phyloP scores from a whole-genome alignment of 2,797 vertebrate genomes.

The Psittacula echo region DNA sequence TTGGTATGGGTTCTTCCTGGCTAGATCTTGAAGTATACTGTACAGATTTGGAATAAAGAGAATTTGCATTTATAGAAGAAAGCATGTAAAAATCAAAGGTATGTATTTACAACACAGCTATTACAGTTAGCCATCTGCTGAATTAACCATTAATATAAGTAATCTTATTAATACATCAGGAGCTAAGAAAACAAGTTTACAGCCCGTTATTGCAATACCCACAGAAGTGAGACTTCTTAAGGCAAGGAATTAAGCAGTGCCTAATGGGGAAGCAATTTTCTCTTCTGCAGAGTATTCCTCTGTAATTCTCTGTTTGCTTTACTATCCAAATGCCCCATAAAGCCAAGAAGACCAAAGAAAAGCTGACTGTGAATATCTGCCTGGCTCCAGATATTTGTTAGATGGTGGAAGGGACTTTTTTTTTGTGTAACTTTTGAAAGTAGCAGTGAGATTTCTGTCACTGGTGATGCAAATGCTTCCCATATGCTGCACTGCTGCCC shows the following conservation, averaged over 20 bases:
- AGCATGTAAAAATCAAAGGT: not conserved
- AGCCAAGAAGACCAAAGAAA: not conserved
- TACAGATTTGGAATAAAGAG: not conserved
- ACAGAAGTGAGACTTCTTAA: not conserved
- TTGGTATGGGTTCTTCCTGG: slow-evolving; percentile 35
- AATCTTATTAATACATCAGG: slow-evolving; percentile 21
- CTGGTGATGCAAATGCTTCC: slow-evolving; percentile 25
- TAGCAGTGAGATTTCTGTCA: slow-evolving; percentile 2
- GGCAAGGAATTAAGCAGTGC: not conserved
- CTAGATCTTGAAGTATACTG: slow-evolving; percentile 20
- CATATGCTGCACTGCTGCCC: not conserved
- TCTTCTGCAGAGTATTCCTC: not conserved
- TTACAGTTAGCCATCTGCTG: not conserved
- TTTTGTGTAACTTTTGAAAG: slow-evolving; percentile 19
- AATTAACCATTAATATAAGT: not conserved
- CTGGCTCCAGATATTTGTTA: slow-evolving; percentile 13
- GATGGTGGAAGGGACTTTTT: not conserved
- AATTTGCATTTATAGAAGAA: not conserved
- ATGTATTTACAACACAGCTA: not conserved
- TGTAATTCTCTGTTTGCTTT: not conserved
- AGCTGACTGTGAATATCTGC: slow-evolving; percentile 12
- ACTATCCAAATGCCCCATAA: not conserved
- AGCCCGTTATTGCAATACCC: not conserved
- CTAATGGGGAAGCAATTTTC: not conserved
- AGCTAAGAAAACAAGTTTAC: slow-evolving; percentile 33